These are phyloP conservation scores for Austrolebias charrua DNA, from an alignment of 2,797 vertebrate genomes.

Conservation along the genomic window DNA sequence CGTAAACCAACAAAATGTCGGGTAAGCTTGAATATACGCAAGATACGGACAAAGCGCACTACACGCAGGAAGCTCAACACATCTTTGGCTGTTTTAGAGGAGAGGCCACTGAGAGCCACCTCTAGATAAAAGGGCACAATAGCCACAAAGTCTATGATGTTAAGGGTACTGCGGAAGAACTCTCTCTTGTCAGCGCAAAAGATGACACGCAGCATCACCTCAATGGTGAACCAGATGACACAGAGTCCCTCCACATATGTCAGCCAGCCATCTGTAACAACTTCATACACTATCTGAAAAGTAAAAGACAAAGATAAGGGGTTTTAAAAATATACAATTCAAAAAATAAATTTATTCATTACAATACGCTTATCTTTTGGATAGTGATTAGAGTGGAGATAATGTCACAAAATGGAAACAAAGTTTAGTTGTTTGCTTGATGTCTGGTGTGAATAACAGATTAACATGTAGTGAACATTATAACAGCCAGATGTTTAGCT, in stretches of 20 bases:
- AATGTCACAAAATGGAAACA: not conserved
- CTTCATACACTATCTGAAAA: constrained; percentile 79
- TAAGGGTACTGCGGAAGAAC: constrained; percentile 97
- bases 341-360: not conserved
- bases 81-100: constrained; percentile 98
- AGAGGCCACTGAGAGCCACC: constrained; percentile 94
- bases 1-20: constrained; percentile 96
- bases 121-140: constrained; percentile 99
- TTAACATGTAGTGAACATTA: no score
- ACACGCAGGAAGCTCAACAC: constrained; percentile 97
- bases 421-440: not conserved
- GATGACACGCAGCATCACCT: constrained; percentile 93
- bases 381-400: not conserved
- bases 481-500: no score
- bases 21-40: constrained; percentile 98
- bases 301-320: constrained; percentile 12
- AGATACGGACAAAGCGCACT: constrained; percentile 95
- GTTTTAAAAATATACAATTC: not conserved
- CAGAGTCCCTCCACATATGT: constrained; percentile 98
- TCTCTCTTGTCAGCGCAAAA: constrained; percentile 98
- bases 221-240: constrained; percentile 99
- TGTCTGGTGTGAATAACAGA: no score
- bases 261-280: constrained; percentile 95
- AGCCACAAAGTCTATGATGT: constrained; percentile 99
- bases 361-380: not conserved